Base-by-base conservation (phyloP, 2,797 vertebrate genomes). In the Eupleurogrammus muticus region DNA sequence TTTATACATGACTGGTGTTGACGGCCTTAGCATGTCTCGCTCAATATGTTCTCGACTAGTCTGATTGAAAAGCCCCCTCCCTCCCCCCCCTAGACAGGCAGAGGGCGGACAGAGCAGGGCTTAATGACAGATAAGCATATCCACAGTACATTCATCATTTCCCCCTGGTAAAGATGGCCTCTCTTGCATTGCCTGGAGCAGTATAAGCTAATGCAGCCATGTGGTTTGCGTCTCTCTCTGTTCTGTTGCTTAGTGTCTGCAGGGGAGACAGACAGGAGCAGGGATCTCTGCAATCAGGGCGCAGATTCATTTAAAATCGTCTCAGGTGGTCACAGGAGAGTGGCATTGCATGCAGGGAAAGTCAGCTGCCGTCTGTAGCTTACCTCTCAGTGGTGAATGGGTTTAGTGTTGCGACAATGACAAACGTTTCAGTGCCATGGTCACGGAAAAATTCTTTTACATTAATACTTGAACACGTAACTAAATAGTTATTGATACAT, bases 71-170 rank as follows among this genome's bases (percentile, higher is more conserved):
- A 61, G 66, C 80, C 63, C 61, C 48, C 24, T 9, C 68, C 62
- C 66, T 2, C 40, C 74, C 67, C 46, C 69, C 76, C 53, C 52
- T 66, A 32, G 72, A 66, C 64, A 64, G 60, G 66, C 63, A 11
- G 61, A 81, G 76, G 66, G 80, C 77, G 78, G 84, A 72, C 79
- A 87, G 70, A 72, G 73, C 65, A 23, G 70, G 57, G 79, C 70
- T 73, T 84, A 84, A 86, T 90, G 86, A 89, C 68, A 73, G 81
- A 89, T 84, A 81, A 88, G 84, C 73, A 75, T 75, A 82, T 87
- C 86, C 63, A 79, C 38, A 66, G 83, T 81, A 74, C 84, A 84
- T 87, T 79, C 76, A 87, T 89, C 83, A 87, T 59, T 71, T 73
- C 70, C 66, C 72, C 49, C 49, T 42, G 24, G 71, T 73, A 46